Evolutionary conservation across 2,888 invertebrate genomes (phyloP).

Genomic region (Yponomeuta plumbellus): DNA sequence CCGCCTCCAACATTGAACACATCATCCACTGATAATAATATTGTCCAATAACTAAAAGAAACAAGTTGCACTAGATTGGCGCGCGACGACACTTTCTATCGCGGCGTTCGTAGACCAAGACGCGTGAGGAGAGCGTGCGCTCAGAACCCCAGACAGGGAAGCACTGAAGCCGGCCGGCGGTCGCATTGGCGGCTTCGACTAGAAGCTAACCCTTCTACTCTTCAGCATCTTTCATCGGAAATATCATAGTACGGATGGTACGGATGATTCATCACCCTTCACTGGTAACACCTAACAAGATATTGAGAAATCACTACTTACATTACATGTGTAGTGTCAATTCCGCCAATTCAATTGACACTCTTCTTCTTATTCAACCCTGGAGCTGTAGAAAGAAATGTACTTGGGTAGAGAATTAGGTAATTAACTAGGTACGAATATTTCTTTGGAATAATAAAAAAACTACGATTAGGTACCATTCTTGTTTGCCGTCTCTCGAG

Average conservation of each 20-base stretch:
- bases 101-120: neutral
- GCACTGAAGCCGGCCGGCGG: neutral
- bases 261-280: neutral
- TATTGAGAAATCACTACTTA: too few relatives aligned
- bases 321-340: too few relatives aligned
- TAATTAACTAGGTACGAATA: too few relatives aligned
- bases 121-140: neutral
- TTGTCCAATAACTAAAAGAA: conserved; percentile 1
- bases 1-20: neutral
- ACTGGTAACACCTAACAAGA: neutral
- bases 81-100: neutral
- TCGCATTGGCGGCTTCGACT: neutral
- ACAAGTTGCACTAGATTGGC: conserved; percentile 1
- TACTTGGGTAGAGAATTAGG: too few relatives aligned
- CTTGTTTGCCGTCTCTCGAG: too few relatives aligned
- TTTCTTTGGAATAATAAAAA: too few relatives aligned
- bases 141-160: neutral
- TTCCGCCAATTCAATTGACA: too few relatives aligned
- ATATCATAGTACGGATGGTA: neutral
- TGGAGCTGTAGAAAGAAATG: too few relatives aligned
- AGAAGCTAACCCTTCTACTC: neutral
- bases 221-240: neutral
- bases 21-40: neutral
- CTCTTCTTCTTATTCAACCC: too few relatives aligned
- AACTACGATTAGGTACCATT: too few relatives aligned